Conservation (phyloP, 1,140 invertebrate genomes). For the Eufriesea mexicana region DNA sequence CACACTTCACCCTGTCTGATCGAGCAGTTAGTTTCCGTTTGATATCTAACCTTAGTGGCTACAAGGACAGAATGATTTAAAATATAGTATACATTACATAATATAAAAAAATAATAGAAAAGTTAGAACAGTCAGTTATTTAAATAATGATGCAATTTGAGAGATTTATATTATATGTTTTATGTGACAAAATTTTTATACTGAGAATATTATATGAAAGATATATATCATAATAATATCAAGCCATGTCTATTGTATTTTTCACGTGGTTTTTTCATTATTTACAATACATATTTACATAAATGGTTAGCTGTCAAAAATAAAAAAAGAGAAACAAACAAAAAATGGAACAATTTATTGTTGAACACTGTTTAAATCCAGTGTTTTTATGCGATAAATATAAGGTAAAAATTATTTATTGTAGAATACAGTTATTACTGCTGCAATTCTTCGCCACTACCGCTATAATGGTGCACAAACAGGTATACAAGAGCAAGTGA, state of each 20-base stretch:
- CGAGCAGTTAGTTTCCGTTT: slow-evolving; percentile 98
- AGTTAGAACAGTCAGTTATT: neutral
- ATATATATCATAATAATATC: neutral
- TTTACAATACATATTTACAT: too few relatives aligned
- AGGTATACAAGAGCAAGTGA: slow-evolving; percentile 6
- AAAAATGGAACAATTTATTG: neutral
- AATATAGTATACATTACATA: neutral
- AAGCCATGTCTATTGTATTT: neutral
- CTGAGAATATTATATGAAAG: neutral
- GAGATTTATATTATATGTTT: neutral
- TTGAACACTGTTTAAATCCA: neutral
- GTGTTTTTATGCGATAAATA: too few relatives aligned
- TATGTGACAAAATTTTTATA: neutral
- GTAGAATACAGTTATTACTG: neutral
- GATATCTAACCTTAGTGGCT: slow-evolving; percentile 98
- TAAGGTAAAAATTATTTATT: neutral
- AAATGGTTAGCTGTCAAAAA: neutral
- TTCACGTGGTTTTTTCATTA: neutral
- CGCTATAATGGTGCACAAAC: neutral
- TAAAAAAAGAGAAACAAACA: neutral
- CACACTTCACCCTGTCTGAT: slow-evolving; percentile 98
- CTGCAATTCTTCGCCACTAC: neutral
- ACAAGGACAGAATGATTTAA: neutral
- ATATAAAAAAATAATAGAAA: neutral
- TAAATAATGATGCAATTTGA: neutral